These are phyloP conservation scores for Ceratosolen solmsi DNA, from an alignment of 1,140 invertebrate genomes.

Conservation along the genomic window DNA sequence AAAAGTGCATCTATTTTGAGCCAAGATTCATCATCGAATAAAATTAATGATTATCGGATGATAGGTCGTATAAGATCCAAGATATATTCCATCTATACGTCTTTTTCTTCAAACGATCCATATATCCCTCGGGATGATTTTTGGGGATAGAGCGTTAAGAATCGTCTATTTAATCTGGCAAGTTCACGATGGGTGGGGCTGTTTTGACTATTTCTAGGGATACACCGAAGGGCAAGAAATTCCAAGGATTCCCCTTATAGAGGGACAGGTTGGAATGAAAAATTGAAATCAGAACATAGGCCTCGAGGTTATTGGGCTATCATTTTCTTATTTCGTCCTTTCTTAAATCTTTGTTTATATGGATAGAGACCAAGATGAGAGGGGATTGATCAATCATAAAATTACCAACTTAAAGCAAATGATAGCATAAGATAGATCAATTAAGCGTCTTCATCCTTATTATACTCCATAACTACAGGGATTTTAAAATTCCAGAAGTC, in stretches of 20 bases:
- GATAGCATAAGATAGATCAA: slow-evolving; percentile 18
- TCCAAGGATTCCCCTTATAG: not conserved
- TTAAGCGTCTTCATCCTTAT: not conserved
- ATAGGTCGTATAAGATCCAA: not conserved
- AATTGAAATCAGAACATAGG: slow-evolving; percentile 1
- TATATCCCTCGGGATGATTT: slow-evolving; percentile 30
- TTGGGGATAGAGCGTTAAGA: not conserved
- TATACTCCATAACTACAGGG: not conserved
- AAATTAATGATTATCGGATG: slow-evolving; percentile 23
- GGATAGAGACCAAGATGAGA: not conserved
- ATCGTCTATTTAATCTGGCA: slow-evolving; percentile 32
- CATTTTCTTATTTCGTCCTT: not conserved
- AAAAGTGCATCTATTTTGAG: too few relatives aligned
- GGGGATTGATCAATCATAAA: not conserved
- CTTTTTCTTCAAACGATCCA: not conserved
- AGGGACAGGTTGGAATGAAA: slow-evolving; percentile 14
- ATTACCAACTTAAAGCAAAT: not conserved
- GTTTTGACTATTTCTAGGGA: slow-evolving; percentile 46
- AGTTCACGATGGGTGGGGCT: slow-evolving; percentile 41
- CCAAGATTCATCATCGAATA: not conserved
- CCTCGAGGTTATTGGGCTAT: not conserved
- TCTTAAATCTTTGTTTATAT: not conserved
- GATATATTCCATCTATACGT: not conserved
- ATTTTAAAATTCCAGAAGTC: not conserved
- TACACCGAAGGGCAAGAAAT: not conserved